Base-by-base conservation (phyloP, 2,888 invertebrate species). In the Drosophila phalerata region DNA sequence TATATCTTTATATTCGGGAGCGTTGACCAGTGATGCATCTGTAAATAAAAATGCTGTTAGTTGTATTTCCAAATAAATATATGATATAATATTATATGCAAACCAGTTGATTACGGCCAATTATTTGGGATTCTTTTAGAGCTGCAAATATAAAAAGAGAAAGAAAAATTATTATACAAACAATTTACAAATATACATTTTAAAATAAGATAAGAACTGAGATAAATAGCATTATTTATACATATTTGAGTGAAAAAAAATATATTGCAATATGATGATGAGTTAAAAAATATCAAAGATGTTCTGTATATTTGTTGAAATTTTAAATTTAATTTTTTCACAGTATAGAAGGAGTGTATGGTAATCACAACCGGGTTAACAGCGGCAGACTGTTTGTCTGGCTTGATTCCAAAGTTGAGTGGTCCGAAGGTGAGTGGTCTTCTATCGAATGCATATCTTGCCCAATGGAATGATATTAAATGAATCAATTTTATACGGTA, bases 401-500 rank as follows among this genome's bases (percentile, higher is more conserved):
- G 56, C 19, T 49, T 40, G 32, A 30, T 32, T 52, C 48, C 5
- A 38, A 37, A 15, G 15, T 15, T 38, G 15, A 38, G 25, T 25
- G 25, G 25, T 25, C 3, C 25, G 5, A n/a, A n/a, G 51, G 10
- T 52, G 34, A 34, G 15, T 25, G 37, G 10, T 17, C n/a, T 52
- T 52, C 19, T 10, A 63, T 49, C 57, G 56, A 58, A 65, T 53
- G 58, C 42, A 52, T 42, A 77, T 76, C 61, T 70, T 55, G 47
- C 52, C 70, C 42, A 70, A 64, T 77, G 84, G 83, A 83, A 77
- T 69, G 81, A 62, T 69, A 69, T 73, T 73, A 74, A 82, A 84
- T 79, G 88, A 85, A 77, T 88, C 80, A 88, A 88, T 83, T 82
- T 77, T 60, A 73, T 73, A 61, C 72, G 62, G 61, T 72, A 74